Conservation (phyloP, 2,888 invertebrate species). For the Desoria tigrina region DNA sequence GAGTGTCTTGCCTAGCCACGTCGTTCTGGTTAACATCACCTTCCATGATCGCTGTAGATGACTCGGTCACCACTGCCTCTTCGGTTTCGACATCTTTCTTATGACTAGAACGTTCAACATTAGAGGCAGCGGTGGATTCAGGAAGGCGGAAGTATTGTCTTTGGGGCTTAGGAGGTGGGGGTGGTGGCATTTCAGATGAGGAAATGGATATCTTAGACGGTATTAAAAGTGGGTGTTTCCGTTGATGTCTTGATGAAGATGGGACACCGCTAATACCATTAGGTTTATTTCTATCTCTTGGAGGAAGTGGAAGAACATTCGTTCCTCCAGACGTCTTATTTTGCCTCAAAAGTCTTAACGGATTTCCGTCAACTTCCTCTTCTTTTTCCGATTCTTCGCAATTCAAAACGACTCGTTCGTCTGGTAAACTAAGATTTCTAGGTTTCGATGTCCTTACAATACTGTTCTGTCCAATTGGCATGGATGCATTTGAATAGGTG, state of each 20-base stretch:
- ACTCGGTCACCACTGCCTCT: not conserved
- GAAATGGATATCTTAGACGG: slow-evolving; percentile 59
- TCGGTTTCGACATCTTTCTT: not conserved
- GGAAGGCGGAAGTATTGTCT: slow-evolving; percentile 23
- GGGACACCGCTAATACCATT: slow-evolving; percentile 61
- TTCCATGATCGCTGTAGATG: not conserved
- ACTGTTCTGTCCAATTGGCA: not conserved
- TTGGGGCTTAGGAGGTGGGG: slow-evolving; percentile 50
- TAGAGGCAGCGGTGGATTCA: not conserved
- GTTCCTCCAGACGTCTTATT: slow-evolving; percentile 50
- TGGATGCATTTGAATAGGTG: not conserved
- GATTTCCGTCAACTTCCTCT: slow-evolving; percentile 60
- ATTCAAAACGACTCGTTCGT: slow-evolving; percentile 13
- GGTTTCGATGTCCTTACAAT: slow-evolving; percentile 26
- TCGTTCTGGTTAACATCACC: not conserved
- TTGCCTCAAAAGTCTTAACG: slow-evolving; percentile 59
- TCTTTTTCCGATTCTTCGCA: slow-evolving; percentile 32
- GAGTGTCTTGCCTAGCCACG: not conserved
- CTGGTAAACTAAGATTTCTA: slow-evolving; percentile 38
- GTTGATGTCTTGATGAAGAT: slow-evolving; percentile 65
- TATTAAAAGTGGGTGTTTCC: slow-evolving; percentile 79
- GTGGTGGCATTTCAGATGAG: slow-evolving; percentile 35
- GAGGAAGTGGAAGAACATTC: slow-evolving; percentile 67
- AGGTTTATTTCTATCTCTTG: slow-evolving; percentile 68
- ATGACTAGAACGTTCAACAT: not conserved